phyloP scores from a whole-genome alignment of 2,888 invertebrate genomes.

The Cephus nigrinus region DNA sequence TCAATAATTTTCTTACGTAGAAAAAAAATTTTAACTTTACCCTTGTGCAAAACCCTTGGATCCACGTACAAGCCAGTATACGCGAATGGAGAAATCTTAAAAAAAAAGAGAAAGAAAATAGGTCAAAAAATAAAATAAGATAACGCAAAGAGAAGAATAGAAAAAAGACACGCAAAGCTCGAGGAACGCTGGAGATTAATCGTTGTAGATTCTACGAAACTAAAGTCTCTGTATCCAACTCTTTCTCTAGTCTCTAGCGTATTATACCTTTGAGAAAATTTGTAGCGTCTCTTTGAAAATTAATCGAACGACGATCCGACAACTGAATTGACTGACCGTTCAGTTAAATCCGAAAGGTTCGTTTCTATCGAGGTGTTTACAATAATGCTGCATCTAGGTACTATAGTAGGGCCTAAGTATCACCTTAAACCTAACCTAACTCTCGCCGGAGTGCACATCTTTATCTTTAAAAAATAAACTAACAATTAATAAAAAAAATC shows the following conservation, averaged over 20 bases:
- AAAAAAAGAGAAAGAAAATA: background rate
- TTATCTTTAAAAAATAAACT: slow-evolving; percentile 7
- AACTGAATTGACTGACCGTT: slow-evolving; percentile 30
- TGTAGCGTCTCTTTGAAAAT: slow-evolving; percentile 24
- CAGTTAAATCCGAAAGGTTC: slow-evolving; percentile 36
- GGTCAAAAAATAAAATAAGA: background rate
- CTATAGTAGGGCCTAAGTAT: slow-evolving; percentile 41
- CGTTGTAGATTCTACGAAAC: slow-evolving; percentile 40
- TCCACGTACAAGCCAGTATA: background rate
- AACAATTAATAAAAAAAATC: slow-evolving; percentile 5
- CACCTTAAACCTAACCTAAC: slow-evolving; percentile 29
- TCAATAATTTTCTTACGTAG: no score
- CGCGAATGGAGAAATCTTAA: background rate
- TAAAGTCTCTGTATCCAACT: slow-evolving; percentile 39
- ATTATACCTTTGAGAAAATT: slow-evolving; percentile 36
- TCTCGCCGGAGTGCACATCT: slow-evolving; percentile 25
- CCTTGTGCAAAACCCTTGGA: no score
- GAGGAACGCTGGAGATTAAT: slow-evolving; percentile 42
- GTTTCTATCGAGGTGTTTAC: slow-evolving; percentile 38
- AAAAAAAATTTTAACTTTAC: no score
- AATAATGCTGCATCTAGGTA: slow-evolving; percentile 29
- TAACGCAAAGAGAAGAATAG: background rate
- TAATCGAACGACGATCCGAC: slow-evolving; percentile 15
- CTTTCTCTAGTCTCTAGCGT: slow-evolving; percentile 43
- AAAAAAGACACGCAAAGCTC: slow-evolving; percentile 27